A percentile compares a stretch with the other conserved stretches of the same genome.
phyloP scores from a whole-genome alignment of 2,113 vertebrate species.

The Felis chaus region DNA sequence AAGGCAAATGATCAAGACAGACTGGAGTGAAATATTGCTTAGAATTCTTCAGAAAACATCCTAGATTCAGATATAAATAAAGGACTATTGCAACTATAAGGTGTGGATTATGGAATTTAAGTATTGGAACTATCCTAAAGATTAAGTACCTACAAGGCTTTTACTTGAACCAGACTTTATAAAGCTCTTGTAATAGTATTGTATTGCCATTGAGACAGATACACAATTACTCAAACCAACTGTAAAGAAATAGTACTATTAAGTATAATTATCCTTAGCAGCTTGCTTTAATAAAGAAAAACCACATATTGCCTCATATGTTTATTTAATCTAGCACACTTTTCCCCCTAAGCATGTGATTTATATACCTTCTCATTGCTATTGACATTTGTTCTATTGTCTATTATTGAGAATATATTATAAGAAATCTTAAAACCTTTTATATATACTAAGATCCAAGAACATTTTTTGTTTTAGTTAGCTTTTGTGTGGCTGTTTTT shows the following conservation, averaged over 20 bases:
- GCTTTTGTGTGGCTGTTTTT: conserved; percentile 12
- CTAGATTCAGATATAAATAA: background rate
- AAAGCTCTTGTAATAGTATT: background rate
- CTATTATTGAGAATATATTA: background rate
- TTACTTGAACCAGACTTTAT: background rate
- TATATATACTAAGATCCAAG: background rate
- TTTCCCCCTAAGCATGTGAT: background rate
- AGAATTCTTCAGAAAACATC: conserved; percentile 1
- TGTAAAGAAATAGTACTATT: background rate
- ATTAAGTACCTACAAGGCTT: background rate
- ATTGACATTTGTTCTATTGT: background rate
- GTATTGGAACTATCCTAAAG: background rate
- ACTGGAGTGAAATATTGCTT: background rate
- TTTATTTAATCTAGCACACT: background rate
- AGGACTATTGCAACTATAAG: background rate
- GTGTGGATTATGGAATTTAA: background rate
- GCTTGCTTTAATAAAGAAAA: background rate
- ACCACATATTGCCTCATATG: background rate
- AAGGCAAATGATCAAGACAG: background rate
- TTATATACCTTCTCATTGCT: background rate
- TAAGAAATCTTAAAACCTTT: background rate
- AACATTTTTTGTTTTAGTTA: background rate
- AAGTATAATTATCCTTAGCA: conserved; percentile 32
- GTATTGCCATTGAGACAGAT: conserved; percentile 21
- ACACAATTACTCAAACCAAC: conserved; percentile 29